Percentiles rank a stretch among this genome's conserved stretches.
Evolutionary conservation across 64 coral and sea anemone species (phyloP).

Genomic region (Dendronephthya gigantea): DNA sequence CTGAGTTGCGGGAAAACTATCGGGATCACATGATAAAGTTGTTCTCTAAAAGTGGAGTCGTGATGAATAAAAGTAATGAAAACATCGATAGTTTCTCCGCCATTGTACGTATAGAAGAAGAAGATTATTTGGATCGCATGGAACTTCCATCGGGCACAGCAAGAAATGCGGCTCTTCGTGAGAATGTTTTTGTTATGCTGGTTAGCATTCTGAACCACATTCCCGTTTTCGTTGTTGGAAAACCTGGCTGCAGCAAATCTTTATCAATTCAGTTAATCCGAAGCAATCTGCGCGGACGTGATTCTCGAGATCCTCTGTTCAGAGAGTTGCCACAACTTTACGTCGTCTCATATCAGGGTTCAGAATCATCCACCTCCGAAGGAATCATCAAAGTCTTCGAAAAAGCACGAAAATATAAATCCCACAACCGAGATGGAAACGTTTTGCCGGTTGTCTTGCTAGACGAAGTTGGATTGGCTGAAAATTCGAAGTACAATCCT

Average conservation of each 20-base stretch:
- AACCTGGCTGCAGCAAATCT: slow-evolving; percentile 63
- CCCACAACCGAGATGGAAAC: slow-evolving; percentile 20
- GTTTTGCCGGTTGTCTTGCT: slow-evolving; percentile 55
- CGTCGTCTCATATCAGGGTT: slow-evolving; percentile 56
- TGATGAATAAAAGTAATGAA: not conserved
- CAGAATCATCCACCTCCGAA: slow-evolving; percentile 60
- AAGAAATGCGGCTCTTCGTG: slow-evolving; percentile 55
- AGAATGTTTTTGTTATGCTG: slow-evolving; percentile 64
- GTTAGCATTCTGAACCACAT: slow-evolving; percentile 57
- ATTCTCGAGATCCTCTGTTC: slow-evolving; percentile 47
- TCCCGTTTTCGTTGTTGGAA: slow-evolving; percentile 61
- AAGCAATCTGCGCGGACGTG: slow-evolving; percentile 50
- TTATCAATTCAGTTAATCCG: slow-evolving; percentile 61
- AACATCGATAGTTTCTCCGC: not conserved
- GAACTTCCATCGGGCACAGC: slow-evolving; percentile 51
- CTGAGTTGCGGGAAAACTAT: slow-evolving; percentile 26
- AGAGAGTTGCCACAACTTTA: slow-evolving; percentile 52
- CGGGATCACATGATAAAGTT: slow-evolving; percentile 20
- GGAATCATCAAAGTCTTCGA: slow-evolving; percentile 62
- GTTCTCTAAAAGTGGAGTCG: not conserved
- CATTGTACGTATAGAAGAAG: slow-evolving; percentile 44
- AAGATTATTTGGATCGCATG: slow-evolving; percentile 56
- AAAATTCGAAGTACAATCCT: slow-evolving; percentile 54
- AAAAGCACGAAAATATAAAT: slow-evolving; percentile 57
- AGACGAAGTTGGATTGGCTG: slow-evolving; percentile 60